These are phyloP conservation scores for Lanius collurio DNA, from an alignment of 2,113 vertebrate genomes.

Conservation along the genomic window DNA sequence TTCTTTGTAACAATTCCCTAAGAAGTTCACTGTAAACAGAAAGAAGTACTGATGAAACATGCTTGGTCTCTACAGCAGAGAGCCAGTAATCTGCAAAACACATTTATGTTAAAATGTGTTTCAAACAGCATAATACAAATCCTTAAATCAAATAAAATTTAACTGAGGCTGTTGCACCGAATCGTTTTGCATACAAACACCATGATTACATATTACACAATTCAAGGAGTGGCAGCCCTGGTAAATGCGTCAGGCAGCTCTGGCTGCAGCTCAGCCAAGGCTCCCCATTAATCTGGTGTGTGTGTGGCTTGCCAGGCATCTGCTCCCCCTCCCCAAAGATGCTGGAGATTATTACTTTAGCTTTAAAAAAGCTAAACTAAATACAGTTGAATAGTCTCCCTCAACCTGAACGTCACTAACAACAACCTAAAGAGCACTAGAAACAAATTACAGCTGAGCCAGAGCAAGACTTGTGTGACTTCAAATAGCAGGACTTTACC, in stretches of 20 bases:
- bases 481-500: constrained; percentile 51
- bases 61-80: background rate
- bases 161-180: background rate
- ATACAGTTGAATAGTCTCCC: background rate
- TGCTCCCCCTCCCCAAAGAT: background rate
- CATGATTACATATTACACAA: background rate
- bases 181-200: background rate
- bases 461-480: constrained; percentile 70
- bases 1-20: background rate
- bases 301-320: background rate
- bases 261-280: background rate
- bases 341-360: background rate
- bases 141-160: background rate
- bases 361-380: background rate
- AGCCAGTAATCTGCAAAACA: background rate
- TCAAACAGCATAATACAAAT: background rate
- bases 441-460: constrained; percentile 41
- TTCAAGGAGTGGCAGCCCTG: background rate
- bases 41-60: background rate
- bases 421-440: constrained; percentile 39
- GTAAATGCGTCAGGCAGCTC: background rate
- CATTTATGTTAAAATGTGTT: background rate
- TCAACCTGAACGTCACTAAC: constrained; percentile 37
- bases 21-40: background rate
- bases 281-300: background rate